Conservation (phyloP, 2,113 vertebrate species). For the Jaculus jaculus region DNA sequence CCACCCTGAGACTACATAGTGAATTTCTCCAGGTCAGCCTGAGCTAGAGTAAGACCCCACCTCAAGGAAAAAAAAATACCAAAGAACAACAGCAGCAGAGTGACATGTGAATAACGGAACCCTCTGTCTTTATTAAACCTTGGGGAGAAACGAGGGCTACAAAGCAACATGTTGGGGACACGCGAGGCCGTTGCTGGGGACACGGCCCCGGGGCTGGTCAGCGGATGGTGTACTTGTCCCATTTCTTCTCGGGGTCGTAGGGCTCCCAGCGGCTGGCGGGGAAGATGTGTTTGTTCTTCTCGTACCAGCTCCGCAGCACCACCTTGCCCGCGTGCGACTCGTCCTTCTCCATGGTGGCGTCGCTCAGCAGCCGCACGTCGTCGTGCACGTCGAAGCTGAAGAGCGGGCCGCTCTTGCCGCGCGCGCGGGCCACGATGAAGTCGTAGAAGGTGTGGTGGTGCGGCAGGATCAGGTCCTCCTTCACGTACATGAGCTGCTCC, state of each 20-base stretch:
- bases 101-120: background rate
- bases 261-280: slow-evolving; percentile 95
- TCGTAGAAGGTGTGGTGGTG: slow-evolving; percentile 93
- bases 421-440: slow-evolving; percentile 93
- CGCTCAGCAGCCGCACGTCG: slow-evolving; percentile 91
- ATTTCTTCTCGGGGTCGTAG: slow-evolving; percentile 94
- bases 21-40: no score
- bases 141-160: background rate
- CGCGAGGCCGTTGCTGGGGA: no score
- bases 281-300: slow-evolving; percentile 97
- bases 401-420: slow-evolving; percentile 93
- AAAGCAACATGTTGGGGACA: no score
- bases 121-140: slow-evolving; percentile 36
- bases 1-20: no score
- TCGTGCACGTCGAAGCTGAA: slow-evolving; percentile 94
- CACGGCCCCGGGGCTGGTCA: background rate
- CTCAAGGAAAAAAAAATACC: no score
- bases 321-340: slow-evolving; percentile 92
- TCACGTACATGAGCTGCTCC: slow-evolving; percentile 68
- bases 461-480: slow-evolving; percentile 70
- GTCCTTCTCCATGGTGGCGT: slow-evolving; percentile 92
- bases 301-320: slow-evolving; percentile 86
- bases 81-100: background rate
- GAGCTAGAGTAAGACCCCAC: no score
- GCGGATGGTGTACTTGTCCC: slow-evolving; percentile 92